Percentiles rank a stretch among this genome's conserved stretches.
Evolutionary conservation across 2,113 vertebrate species (phyloP).

Genomic region (Sarotherodon lohbergeri): DNA sequence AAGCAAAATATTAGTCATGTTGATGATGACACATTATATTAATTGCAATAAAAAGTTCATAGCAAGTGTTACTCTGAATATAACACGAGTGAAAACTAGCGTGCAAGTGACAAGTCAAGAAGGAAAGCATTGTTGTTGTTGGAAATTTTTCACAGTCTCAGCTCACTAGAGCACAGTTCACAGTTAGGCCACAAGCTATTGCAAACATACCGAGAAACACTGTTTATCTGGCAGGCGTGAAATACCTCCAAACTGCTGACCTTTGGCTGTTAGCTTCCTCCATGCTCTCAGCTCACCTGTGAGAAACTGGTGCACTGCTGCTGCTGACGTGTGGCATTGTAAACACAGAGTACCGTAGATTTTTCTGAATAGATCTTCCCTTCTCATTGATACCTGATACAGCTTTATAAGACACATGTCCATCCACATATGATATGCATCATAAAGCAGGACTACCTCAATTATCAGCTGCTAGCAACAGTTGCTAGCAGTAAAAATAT

Average conservation of each 20-base stretch:
- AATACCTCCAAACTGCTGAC: neutral
- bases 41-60: neutral
- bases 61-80: neutral
- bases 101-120: neutral
- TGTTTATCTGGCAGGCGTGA: neutral
- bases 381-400: neutral
- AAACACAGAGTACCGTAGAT: neutral
- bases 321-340: neutral
- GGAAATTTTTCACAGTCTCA: neutral
- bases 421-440: neutral
- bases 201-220: neutral
- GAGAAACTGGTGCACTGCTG: neutral
- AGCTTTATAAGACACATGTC: neutral
- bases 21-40: neutral
- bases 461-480: neutral
- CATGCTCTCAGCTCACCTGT: neutral
- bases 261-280: neutral
- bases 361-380: neutral
- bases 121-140: neutral
- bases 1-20: neutral
- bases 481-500: neutral
- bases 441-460: neutral
- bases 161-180: neutral
- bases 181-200: neutral
- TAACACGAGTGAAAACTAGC: neutral